Evolutionary conservation across 1,140 invertebrate genomes (phyloP).

Genomic region (Pissodes strobi): DNA sequence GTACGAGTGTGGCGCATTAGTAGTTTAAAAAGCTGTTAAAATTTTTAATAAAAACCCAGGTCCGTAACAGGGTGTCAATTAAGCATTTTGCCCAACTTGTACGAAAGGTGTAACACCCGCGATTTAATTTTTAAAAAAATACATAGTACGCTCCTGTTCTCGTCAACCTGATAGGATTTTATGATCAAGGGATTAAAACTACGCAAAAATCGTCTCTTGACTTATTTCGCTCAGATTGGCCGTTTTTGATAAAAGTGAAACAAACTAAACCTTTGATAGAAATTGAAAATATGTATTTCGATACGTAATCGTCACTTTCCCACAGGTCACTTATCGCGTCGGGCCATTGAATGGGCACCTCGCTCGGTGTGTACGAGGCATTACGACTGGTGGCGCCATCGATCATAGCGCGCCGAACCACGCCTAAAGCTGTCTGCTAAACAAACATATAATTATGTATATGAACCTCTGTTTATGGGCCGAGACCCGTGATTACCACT

Average conservation of each 20-base stretch:
- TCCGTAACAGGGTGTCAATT: too few species aligned
- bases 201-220: background rate
- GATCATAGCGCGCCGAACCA: constrained; percentile 53
- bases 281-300: too few species aligned
- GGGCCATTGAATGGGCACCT: constrained; percentile 25
- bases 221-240: too few species aligned
- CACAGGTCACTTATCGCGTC: too few species aligned
- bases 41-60: too few species aligned
- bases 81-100: too few species aligned
- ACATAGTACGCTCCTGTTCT: background rate
- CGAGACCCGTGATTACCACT: constrained; percentile 34
- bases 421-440: constrained; percentile 56
- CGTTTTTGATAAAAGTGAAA: too few species aligned
- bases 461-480: constrained; percentile 55
- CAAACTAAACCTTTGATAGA: too few species aligned
- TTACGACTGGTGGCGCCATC: constrained; percentile 52
- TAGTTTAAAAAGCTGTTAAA: too few species aligned
- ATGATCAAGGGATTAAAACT: background rate
- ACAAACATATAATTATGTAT: constrained; percentile 58
- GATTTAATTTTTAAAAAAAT: too few species aligned
- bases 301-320: constrained; percentile 3
- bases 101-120: too few species aligned
- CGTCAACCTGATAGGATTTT: background rate
- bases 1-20: too few species aligned
- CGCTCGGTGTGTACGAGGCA: constrained; percentile 38